Evolutionary conservation across 2,888 invertebrate species (phyloP), one percentile per base, ranked within the genome.

Genomic region (Steinernema carpocapsae): DNA sequence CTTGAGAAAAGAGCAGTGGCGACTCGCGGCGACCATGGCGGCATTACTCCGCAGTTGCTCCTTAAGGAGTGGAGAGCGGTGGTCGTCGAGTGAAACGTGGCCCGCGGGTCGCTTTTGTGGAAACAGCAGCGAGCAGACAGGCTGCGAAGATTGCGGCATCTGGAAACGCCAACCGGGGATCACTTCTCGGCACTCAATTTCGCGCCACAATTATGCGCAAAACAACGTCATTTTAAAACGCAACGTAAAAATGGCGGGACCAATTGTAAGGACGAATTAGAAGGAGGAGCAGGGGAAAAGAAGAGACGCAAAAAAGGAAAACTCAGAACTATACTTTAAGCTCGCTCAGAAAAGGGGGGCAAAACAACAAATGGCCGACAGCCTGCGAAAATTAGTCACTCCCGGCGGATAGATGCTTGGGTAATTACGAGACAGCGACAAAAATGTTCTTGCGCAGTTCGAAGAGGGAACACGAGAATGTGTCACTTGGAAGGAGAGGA

Each of bases 361-460:
- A 64, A 64, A 64, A 64, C 64, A 64, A 64, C 64, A 64, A 64
- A 64, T 26, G 64, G 29, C 26, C 32, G 32, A 17, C 64, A 22
- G 64, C 32, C 17, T 32, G 64, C 64, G 64, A 64, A 64, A 64
- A 64, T 64, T 64, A 64, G 64, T 64, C 64, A 64, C 64, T 56
- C 26, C 37, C 64, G 64, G 17, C 64, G 32, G 32, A 64, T n/a
- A 32, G 64, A 64, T 64, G 32, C 64, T 32, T 64, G 64, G 64
- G 64, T 64, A 64, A 64, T 64, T 64, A 64, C 64, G 26, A 32
- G 26, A n/a, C 12, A 52, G 12, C 52, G 52, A 52, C 19, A 22
- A n/a, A 24, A 22, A 22, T n/a, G 22, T 52, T 22, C 52, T n/a
- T 22, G 24, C 52, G 52, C 52, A 22, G 22, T 52, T 22, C 19